Conservation (phyloP, 1,140 invertebrate species). For the Sitophilus oryzae region DNA sequence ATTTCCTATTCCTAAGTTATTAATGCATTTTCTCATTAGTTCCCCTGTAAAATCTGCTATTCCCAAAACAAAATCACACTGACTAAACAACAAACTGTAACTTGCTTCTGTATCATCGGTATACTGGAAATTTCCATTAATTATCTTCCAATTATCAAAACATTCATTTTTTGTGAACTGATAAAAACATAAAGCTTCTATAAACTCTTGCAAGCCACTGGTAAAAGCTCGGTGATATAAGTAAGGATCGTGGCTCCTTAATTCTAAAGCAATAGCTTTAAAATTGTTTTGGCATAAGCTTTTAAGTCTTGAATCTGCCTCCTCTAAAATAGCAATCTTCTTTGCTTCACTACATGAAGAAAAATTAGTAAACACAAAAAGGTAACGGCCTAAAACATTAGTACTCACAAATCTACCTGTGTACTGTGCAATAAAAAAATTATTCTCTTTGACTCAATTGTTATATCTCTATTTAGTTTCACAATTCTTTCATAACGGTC, state of each 20-base stretch:
- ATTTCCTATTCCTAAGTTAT: conserved; percentile 70
- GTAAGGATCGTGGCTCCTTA: conserved; percentile 65
- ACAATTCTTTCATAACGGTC: conserved; percentile 80
- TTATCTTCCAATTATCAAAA: conserved; percentile 45
- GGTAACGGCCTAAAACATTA: too few relatives aligned
- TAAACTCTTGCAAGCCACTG: conserved; percentile 76
- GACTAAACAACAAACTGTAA: conserved; percentile 47
- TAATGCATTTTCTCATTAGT: conserved; percentile 83
- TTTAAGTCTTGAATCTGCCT: conserved; percentile 60
- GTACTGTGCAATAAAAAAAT: conserved; percentile 82
- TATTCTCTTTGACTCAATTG: conserved; percentile 84
- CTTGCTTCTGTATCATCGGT: conserved; percentile 20
- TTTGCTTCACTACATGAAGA: conserved; percentile 52
- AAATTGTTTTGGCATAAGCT: conserved; percentile 58
- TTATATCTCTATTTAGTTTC: conserved; percentile 81
- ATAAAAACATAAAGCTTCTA: conserved; percentile 77
- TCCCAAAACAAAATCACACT: conserved; percentile 73
- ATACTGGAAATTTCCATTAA: conserved; percentile 48
- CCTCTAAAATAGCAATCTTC: conserved; percentile 50
- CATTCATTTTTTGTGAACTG: conserved; percentile 54
- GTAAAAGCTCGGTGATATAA: conserved; percentile 71
- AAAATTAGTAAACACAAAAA: too few relatives aligned
- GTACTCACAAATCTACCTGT: conserved; percentile 41
- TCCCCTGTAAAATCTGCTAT: conserved; percentile 85
- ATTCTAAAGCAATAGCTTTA: conserved; percentile 63